These are phyloP conservation scores for Peromyscus eremicus DNA, from an alignment of 2,797 vertebrate species.

Conservation along the genomic window DNA sequence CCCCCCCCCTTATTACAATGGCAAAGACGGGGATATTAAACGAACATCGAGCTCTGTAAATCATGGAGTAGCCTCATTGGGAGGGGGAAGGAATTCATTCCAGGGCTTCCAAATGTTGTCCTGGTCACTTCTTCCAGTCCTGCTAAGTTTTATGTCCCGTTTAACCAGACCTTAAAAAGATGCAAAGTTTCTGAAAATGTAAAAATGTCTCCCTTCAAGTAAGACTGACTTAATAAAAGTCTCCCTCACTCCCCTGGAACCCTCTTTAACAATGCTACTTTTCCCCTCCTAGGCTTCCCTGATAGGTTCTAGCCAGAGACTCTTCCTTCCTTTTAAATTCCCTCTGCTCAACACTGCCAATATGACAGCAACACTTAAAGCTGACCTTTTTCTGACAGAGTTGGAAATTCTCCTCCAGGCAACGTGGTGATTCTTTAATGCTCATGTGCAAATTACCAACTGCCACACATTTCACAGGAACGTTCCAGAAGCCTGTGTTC, in stretches of 20 bases:
- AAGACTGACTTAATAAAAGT: conserved; percentile 40
- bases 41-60: background rate
- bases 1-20: background rate
- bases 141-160: background rate
- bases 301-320: conserved; percentile 44
- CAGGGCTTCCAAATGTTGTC: background rate
- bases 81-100: background rate
- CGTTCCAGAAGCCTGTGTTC: background rate
- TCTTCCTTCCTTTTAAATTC: background rate
- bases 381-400: conserved; percentile 37
- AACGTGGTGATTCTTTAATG: background rate
- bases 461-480: background rate
- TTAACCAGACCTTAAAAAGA: conserved; percentile 17
- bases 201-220: conserved; percentile 42
- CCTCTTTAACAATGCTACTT: background rate
- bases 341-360: background rate
- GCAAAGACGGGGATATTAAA: background rate
- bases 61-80: background rate
- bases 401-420: conserved; percentile 48
- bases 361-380: conserved; percentile 43
- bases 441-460: conserved; percentile 18
- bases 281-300: background rate
- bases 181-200: conserved; percentile 21
- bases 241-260: conserved; percentile 14
- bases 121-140: background rate